A percentile compares a stretch with the other conserved stretches of the same genome.
Evolutionary conservation across 2,113 vertebrate species (phyloP).

Genomic region (Suricata suricatta): DNA sequence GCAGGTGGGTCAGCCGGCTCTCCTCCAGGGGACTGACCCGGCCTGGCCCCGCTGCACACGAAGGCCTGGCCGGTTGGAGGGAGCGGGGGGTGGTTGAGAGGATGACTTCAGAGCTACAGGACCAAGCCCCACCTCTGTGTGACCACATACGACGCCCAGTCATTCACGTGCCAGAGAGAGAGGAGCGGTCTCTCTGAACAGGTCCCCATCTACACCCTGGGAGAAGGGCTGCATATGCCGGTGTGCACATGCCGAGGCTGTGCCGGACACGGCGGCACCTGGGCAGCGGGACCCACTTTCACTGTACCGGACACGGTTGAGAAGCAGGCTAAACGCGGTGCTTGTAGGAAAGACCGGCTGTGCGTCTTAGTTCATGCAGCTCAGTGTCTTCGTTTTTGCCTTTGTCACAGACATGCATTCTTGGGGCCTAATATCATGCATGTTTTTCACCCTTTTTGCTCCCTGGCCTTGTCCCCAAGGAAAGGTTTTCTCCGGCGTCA

Average conservation of each 20-base stretch:
- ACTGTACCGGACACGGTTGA: fast-evolving
- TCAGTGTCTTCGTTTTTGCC: neutral
- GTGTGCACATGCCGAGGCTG: neutral
- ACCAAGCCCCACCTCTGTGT: neutral
- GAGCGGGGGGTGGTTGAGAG: neutral
- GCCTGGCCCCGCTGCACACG: neutral
- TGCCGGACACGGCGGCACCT: fast-evolving
- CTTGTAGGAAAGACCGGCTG: neutral
- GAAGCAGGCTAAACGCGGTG: fast-evolving
- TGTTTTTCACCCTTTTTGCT: neutral
- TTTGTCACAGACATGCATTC: neutral
- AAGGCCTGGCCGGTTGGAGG: neutral
- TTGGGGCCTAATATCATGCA: neutral
- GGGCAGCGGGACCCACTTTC: fast-evolving
- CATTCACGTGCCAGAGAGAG: fast-evolving
- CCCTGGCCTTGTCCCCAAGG: neutral
- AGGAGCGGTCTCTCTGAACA: neutral
- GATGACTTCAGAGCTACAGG: neutral
- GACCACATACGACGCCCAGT: fast-evolving
- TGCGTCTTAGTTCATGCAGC: neutral
- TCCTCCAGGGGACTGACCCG: fast-evolving
- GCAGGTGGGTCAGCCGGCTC: neutral
- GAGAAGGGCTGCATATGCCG: fast-evolving
- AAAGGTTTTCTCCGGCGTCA: too few relatives aligned
- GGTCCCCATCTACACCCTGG: fast-evolving